phyloP scores from a whole-genome alignment of 2,797 vertebrate species.

The Sebastiscus tertius region DNA sequence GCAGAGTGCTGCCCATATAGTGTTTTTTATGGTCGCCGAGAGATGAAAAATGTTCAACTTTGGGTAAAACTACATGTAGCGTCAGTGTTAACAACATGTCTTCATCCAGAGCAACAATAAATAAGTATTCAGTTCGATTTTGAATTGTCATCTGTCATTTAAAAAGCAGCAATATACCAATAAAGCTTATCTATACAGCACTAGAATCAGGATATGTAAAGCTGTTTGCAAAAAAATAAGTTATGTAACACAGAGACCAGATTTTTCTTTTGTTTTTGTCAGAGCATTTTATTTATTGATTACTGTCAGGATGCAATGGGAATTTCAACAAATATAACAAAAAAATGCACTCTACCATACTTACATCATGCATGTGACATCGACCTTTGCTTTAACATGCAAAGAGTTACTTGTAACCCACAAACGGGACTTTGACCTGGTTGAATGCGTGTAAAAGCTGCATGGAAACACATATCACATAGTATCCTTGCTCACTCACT shows the following conservation, averaged over 20 bases:
- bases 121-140: no score
- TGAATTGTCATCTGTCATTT: no score
- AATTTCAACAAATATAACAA: not conserved
- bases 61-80: no score
- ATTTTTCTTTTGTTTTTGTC: not conserved
- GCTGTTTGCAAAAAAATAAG: no score
- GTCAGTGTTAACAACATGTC: no score
- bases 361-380: not conserved
- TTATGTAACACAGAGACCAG: not conserved
- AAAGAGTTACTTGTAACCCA: not conserved
- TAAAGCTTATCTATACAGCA: no score
- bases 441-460: not conserved
- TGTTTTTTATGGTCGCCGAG: no score
- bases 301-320: not conserved
- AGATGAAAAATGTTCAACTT: no score
- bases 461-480: not conserved
- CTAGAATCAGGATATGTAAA: no score
- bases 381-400: not conserved
- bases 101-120: no score
- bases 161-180: no score
- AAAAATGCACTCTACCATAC: not conserved
- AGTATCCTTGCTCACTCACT: not conserved
- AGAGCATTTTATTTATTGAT: not conserved
- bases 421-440: constrained; percentile 40
- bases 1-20: no score